Percentiles rank a stretch among this genome's conserved stretches.
phyloP scores from a whole-genome alignment of 2,888 invertebrate species.

The Mylabris sibirica region DNA sequence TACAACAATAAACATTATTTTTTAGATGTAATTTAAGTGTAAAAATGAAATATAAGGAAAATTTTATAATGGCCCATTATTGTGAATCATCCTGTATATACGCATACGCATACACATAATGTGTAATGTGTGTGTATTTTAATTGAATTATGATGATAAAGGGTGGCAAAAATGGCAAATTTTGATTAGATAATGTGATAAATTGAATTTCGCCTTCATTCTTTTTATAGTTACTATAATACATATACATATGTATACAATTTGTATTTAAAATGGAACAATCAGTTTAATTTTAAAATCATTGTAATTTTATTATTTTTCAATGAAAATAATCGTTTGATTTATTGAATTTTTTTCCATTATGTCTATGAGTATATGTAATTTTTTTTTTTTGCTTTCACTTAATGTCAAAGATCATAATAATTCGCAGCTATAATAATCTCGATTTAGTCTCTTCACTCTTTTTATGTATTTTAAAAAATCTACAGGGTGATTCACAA shows the following conservation, averaged over 20 bases:
- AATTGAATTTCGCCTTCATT: background rate
- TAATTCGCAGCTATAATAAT: slow-evolving; percentile 31
- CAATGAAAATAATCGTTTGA: slow-evolving; percentile 22
- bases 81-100: background rate
- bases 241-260: too few relatives aligned
- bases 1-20: too few relatives aligned
- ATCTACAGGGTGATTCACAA: too few relatives aligned
- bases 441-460: slow-evolving; percentile 29
- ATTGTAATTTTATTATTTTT: slow-evolving; percentile 23
- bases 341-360: slow-evolving; percentile 15
- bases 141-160: background rate
- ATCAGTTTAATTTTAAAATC: slow-evolving; percentile 8
- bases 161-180: slow-evolving; percentile 2
- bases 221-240: too few relatives aligned
- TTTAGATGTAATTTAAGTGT: too few relatives aligned
- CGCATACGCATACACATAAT: background rate
- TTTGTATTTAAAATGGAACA: background rate
- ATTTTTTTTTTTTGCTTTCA: background rate
- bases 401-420: slow-evolving; percentile 28
- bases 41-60: too few relatives aligned
- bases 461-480: slow-evolving; percentile 19
- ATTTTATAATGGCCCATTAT: too few relatives aligned
- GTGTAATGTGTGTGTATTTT: background rate
- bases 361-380: background rate
- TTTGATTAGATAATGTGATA: background rate